phyloP scores from a whole-genome alignment of 2,888 invertebrate species.

The Drosophila borealis region DNA sequence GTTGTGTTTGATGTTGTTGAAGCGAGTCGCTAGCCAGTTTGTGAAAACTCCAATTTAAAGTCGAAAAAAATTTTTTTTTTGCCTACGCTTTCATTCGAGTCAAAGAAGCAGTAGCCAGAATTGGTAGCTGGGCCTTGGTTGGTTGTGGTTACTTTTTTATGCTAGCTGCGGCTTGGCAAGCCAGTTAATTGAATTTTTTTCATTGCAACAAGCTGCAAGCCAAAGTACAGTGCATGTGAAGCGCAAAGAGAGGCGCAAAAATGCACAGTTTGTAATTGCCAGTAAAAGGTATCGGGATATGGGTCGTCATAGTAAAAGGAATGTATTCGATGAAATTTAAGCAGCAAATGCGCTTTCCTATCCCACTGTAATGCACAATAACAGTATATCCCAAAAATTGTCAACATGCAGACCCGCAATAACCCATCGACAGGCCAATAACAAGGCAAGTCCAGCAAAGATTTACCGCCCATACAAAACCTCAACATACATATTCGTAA shows the following conservation, averaged over 20 bases:
- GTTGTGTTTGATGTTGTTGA: slow-evolving; percentile 9
- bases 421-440: slow-evolving; percentile 52
- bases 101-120: slow-evolving; percentile 27
- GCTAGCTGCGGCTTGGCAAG: slow-evolving; percentile 55
- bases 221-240: slow-evolving; percentile 6
- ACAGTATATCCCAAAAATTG: slow-evolving; percentile 12
- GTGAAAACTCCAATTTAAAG: neutral
- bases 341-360: neutral
- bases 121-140: neutral
- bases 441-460: slow-evolving; percentile 25
- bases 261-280: neutral
- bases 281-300: neutral
- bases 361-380: slow-evolving; percentile 30
- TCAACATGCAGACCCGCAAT: slow-evolving; percentile 24
- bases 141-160: slow-evolving; percentile 3
- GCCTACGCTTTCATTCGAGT: slow-evolving; percentile 3
- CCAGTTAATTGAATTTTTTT: slow-evolving; percentile 68
- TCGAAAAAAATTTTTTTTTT: neutral
- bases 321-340: slow-evolving; percentile 7
- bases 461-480: slow-evolving; percentile 28
- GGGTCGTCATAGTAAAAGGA: neutral
- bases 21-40: slow-evolving; percentile 14
- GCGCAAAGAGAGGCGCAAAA: slow-evolving; percentile 4
- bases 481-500: slow-evolving; percentile 38
- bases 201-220: slow-evolving; percentile 21